Base-by-base conservation (phyloP, 2,797 vertebrate genomes). In the Mionectes olivaceus region DNA sequence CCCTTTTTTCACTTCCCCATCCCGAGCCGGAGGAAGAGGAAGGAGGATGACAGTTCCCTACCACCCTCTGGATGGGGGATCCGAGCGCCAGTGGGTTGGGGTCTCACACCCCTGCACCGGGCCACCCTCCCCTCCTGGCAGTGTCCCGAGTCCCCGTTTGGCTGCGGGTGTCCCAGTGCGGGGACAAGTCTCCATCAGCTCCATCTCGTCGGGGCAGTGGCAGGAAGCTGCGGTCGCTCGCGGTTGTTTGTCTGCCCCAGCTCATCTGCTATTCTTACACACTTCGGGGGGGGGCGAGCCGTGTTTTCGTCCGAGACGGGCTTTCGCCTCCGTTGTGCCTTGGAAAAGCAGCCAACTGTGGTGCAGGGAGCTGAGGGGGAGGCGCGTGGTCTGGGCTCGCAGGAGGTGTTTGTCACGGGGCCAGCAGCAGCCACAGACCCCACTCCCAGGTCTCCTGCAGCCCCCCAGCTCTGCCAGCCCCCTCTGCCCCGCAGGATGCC, bases 221-320 rank as follows among this genome's bases (percentile, higher is more conserved):
- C 83, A 79, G 94, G 95, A 94, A 95, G 64, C 84, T 80, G 95
- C 0, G 79, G 94, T 82, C 41, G 9, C 27, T 61, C 21, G 4
- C 4, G 24, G 75, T 35, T 90, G 75, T 76, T 91, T 89, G 64
- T 56, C 78, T 87, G 60, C 46, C 39, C 35, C 5, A 1, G 75
- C 75, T 95, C 81, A 17, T 46, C 55, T 73, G 83, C 96, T 95
- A 67, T 91, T 94, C 87, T 89, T 89, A 43, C 60, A 33, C 75
- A 55, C 52, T 82, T 89, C 41, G 8, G 0, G 47, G 53, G 65
- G 69, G 37, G 63, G 39, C 22, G 80, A 83, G 73, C 33, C 4
- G 5, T 90, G 6, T 90, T 96, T 83, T 77, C 65, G 9, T 64
- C 57, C 4, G 60, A 47, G 75, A 22, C 1, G 3, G 74, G 63